These are phyloP conservation scores for Macrobrachium nipponense DNA, from an alignment of 1,140 invertebrate species.

Conservation along the genomic window DNA sequence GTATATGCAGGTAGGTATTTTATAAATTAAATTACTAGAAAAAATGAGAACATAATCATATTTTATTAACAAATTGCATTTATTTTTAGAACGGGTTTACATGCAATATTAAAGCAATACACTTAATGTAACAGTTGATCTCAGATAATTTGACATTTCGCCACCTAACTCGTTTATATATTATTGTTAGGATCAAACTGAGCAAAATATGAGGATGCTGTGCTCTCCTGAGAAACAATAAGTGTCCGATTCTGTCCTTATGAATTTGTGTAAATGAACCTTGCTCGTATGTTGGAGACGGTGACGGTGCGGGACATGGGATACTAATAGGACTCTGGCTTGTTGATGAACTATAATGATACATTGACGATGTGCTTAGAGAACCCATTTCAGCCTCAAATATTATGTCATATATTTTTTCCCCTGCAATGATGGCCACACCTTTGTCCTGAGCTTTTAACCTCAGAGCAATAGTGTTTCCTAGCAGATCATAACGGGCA, in stretches of 20 bases:
- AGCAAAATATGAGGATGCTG: conserved; percentile 35
- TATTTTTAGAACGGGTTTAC: conserved; percentile 40
- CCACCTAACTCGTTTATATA: conserved; percentile 21
- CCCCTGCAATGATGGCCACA: conserved; percentile 25
- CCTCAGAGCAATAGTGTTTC: conserved; percentile 40
- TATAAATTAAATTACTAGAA: conserved; percentile 11
- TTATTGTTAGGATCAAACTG: conserved; percentile 39
- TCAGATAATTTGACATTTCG: conserved; percentile 13
- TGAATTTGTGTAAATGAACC: conserved; percentile 27
- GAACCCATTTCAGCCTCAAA: conserved; percentile 42
- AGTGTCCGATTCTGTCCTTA: conserved; percentile 15
- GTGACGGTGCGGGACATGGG: conserved; percentile 35
- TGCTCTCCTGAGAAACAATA: conserved; percentile 29
- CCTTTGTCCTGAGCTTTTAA: conserved; percentile 44
- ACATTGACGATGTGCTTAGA: conserved; percentile 37
- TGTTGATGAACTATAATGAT: conserved; percentile 35
- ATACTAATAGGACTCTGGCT: conserved; percentile 38
- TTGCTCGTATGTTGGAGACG: conserved; percentile 39
- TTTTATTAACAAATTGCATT: conserved; percentile 38
- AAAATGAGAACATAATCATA: no score
- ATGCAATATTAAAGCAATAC: conserved; percentile 29
- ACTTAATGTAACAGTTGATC: conserved; percentile 29
- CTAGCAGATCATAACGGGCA: no score
- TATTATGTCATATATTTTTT: conserved; percentile 36
- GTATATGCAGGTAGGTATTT: conserved; percentile 22